Evolutionary conservation across 2,888 invertebrate genomes (phyloP).

Genomic region (Nomada fucata): DNA sequence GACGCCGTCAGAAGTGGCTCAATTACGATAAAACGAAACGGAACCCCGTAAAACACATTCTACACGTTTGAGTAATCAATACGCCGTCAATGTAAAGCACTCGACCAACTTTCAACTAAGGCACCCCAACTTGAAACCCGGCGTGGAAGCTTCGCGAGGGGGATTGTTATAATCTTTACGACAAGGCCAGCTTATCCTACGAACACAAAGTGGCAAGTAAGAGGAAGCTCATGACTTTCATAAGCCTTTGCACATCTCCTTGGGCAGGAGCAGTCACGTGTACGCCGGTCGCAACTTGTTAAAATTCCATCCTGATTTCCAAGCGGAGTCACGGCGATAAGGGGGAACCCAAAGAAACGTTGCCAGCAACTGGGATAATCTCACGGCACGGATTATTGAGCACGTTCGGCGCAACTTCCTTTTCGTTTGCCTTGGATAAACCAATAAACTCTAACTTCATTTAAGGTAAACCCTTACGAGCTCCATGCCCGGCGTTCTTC

Average conservation of each 20-base stretch:
- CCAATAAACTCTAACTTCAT: slow-evolving; percentile 74
- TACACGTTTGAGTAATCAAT: slow-evolving; percentile 5
- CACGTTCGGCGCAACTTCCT: slow-evolving; percentile 71
- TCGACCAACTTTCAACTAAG: background rate
- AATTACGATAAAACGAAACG: background rate
- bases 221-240: slow-evolving; percentile 61
- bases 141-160: background rate
- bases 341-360: slow-evolving; percentile 63
- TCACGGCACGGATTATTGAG: slow-evolving; percentile 73
- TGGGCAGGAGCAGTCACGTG: slow-evolving; percentile 28
- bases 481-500: slow-evolving; percentile 52
- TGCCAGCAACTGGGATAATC: slow-evolving; percentile 67
- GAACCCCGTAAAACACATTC: background rate
- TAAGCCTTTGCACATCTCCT: slow-evolving; percentile 58
- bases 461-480: slow-evolving; percentile 70
- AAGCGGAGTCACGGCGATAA: slow-evolving; percentile 45
- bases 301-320: slow-evolving; percentile 71
- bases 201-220: slow-evolving; percentile 22
- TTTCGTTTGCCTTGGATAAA: slow-evolving; percentile 71
- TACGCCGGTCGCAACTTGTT: slow-evolving; percentile 60
- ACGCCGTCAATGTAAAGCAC: background rate
- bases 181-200: slow-evolving; percentile 22
- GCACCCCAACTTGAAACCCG: background rate
- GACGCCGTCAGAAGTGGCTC: background rate
- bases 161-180: slow-evolving; percentile 30